A percentile compares a stretch with the other conserved stretches of the same genome.
Conservation (phyloP, 2,888 invertebrate species). For the Drosophila dives region DNA sequence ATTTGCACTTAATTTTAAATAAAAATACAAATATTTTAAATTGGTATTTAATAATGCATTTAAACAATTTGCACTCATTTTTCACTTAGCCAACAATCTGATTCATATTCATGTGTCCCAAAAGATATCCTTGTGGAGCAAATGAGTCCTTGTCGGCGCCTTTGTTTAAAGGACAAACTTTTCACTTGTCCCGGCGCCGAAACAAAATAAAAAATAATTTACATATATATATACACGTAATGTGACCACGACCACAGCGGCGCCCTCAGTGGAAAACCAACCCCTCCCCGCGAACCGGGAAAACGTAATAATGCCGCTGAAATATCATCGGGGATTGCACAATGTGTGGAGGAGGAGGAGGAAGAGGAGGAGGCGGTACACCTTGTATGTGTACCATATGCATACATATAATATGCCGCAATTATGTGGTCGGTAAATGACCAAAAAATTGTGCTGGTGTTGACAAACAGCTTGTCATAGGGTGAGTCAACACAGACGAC, state of each 20-base stretch:
- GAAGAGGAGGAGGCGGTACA: slow-evolving; percentile 9
- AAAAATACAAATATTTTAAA: slow-evolving; percentile 27
- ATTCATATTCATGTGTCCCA: slow-evolving; percentile 53
- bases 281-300: slow-evolving; percentile 75
- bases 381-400: slow-evolving; percentile 7
- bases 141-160: slow-evolving; percentile 50
- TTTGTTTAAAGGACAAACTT: slow-evolving; percentile 75
- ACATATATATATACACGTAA: slow-evolving; percentile 25
- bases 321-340: slow-evolving; percentile 45
- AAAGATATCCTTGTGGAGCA: slow-evolving; percentile 40
- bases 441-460: slow-evolving; percentile 82
- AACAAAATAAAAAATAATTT: slow-evolving; percentile 40
- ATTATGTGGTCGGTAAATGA: slow-evolving; percentile 82
- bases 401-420: slow-evolving; percentile 77
- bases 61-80: slow-evolving; percentile 68
- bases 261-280: slow-evolving; percentile 73
- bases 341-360: neutral
- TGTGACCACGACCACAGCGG: slow-evolving; percentile 35
- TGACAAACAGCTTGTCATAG: slow-evolving; percentile 79
- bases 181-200: slow-evolving; percentile 53
- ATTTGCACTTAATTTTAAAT: slow-evolving; percentile 31
- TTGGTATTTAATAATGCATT: slow-evolving; percentile 53
- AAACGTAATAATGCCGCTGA: slow-evolving; percentile 68
- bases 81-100: slow-evolving; percentile 57
- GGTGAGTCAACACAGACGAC: slow-evolving; percentile 9